Conservation (phyloP, 1,140 invertebrate genomes). For the Drosophila albomicans region DNA sequence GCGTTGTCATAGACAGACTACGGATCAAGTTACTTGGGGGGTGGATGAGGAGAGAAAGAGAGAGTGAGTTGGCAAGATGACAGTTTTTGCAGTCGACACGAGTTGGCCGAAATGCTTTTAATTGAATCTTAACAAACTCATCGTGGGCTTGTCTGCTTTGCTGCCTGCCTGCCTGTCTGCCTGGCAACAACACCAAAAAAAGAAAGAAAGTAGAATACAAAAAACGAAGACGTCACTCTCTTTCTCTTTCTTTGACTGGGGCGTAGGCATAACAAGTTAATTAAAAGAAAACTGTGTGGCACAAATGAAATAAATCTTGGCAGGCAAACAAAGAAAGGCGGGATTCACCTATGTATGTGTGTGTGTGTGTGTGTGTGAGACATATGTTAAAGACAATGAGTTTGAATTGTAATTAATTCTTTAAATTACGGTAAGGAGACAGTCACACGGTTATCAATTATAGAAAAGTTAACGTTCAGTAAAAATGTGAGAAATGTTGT, state of each 20-base stretch:
- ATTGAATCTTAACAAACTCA: slow-evolving; percentile 67
- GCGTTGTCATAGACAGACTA: slow-evolving; percentile 72
- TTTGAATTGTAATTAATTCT: slow-evolving; percentile 77
- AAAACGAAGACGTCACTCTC: too few relatives aligned
- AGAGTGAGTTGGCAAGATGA: not conserved
- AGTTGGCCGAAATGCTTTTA: slow-evolving; percentile 69
- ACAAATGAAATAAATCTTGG: slow-evolving; percentile 76
- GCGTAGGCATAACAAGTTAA: slow-evolving; percentile 70
- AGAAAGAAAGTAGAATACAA: not conserved
- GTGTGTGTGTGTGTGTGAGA: slow-evolving; percentile 19
- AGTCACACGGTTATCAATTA: slow-evolving; percentile 11
- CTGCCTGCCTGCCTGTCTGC: slow-evolving; percentile 29
- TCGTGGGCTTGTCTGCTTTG: slow-evolving; percentile 53
- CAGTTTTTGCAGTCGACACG: slow-evolving; percentile 21
- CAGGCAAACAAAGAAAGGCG: not conserved
- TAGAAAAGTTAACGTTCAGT: slow-evolving; percentile 3
- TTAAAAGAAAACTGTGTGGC: slow-evolving; percentile 80
- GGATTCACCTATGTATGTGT: not conserved
- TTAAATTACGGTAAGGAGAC: not conserved
- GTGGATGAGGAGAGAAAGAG: not conserved
- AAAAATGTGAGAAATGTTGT: too few relatives aligned
- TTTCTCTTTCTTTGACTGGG: too few relatives aligned
- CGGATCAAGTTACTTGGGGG: slow-evolving; percentile 30
- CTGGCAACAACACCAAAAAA: slow-evolving; percentile 71
- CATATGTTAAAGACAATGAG: slow-evolving; percentile 58